Evolutionary conservation across 2,113 vertebrate species (phyloP).

Genomic region (Microcebus tavaratra): DNA sequence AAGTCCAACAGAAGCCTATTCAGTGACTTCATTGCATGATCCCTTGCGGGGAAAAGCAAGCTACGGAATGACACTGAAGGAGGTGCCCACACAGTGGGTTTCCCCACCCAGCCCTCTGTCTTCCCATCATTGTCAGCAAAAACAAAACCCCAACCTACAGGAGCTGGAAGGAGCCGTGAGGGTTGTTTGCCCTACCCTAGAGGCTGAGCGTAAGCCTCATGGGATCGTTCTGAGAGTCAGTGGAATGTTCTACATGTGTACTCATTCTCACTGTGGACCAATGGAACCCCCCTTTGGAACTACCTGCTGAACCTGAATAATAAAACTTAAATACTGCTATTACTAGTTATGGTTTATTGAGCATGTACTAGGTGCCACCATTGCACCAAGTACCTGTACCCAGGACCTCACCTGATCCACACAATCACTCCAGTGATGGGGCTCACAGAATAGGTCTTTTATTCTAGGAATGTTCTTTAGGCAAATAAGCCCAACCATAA

Average conservation of each 20-base stretch:
- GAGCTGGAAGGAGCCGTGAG: background rate
- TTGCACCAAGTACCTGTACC: accelerated
- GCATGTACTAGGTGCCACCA: background rate
- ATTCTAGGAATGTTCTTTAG: background rate
- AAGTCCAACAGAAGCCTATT: background rate
- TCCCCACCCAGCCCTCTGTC: background rate
- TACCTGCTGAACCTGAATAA: background rate
- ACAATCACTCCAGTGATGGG: accelerated
- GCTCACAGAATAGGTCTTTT: background rate
- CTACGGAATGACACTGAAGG: background rate
- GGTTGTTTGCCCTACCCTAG: background rate
- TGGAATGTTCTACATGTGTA: background rate
- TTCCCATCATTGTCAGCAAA: background rate
- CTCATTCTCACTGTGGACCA: too few species aligned
- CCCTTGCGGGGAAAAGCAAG: background rate
- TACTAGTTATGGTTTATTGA: accelerated
- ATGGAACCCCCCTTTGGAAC: background rate
- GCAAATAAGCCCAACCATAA: background rate
- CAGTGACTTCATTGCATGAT: background rate
- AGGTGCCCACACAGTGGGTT: accelerated
- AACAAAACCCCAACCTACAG: background rate
- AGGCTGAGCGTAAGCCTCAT: background rate
- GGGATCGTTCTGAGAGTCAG: too few species aligned
- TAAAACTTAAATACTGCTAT: background rate
- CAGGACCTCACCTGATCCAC: background rate